Evolutionary conservation across 2,113 vertebrate species (phyloP), one percentile per base, ranked within the genome.

Genomic region (Heterochromis multidens): DNA sequence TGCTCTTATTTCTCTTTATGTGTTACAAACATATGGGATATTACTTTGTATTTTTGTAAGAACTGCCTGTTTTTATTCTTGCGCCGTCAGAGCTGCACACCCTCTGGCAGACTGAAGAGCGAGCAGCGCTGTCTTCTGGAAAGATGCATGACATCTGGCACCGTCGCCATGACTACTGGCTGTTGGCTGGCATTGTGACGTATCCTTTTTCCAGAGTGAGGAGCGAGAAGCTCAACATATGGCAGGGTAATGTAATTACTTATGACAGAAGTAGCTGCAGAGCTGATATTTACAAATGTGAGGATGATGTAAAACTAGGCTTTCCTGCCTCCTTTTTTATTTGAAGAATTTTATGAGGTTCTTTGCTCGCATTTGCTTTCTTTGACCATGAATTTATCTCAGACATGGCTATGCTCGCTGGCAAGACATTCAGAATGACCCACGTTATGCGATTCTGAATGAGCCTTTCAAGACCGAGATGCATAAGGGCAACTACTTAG

Each of bases 101-200:
- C 0, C 95, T 99, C 78, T 99, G 99, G 99, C 99, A 99, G 95
- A 99, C 99, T 0, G 98, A 99, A 84, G 99, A 99, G 72, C 96
- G 97, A 33, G 98, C 98, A 0, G 98, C 99, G 0, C 91, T 98
- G 95, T 97, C 98, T 80, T 98, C 99, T 0, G 97, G 98, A 87
- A 99, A 99, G 93, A 98, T 98, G 94, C 98, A 98, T 0, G 98
- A 99, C 94, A 99, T 99, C 94, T 99, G 99, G 99, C 99, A 99
- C 93, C 97, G 99, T 72, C 96, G 98, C 40, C 99, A 99, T 0
- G 99, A 99, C 95, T 99, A 99, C 95, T 99, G 99, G 99, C 96
- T 99, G 61, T 88, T 99, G 94, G 98, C 98, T 1, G 99, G 98
- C 82, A 99, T 99, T 0, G 98, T 99, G 88, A 99, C 98, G 98